A percentile compares a stretch with the other conserved stretches of the same genome.
Evolutionary conservation across 2,113 vertebrate genomes (phyloP).

Genomic region (Clarias batrachus): DNA sequence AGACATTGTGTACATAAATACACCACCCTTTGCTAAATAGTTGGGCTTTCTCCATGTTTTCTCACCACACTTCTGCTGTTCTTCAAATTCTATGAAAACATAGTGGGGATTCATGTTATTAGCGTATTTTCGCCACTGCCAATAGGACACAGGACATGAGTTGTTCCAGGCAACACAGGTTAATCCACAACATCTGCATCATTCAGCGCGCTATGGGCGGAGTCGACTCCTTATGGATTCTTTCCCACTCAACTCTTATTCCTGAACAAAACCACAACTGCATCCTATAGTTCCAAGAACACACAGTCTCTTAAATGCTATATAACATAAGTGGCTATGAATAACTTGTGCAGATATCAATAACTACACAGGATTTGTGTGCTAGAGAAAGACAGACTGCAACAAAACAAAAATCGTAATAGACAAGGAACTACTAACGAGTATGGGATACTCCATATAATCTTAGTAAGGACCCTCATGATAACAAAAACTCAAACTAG

Average conservation of each 20-base stretch:
- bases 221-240: constrained; percentile 7
- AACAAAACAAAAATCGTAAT: not conserved
- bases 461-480: constrained; percentile 33
- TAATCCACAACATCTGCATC: constrained; percentile 63
- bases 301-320: constrained; percentile 15
- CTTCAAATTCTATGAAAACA: constrained; percentile 56
- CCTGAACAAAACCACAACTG: constrained; percentile 47
- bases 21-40: constrained; percentile 1
- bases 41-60: constrained; percentile 1
- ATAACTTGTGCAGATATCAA: constrained; percentile 26
- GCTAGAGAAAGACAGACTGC: not conserved
- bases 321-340: constrained; percentile 30
- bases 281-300: constrained; percentile 40
- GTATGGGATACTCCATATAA: constrained; percentile 10
- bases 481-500: constrained; percentile 45
- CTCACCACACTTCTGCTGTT: constrained; percentile 11
- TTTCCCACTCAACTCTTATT: constrained; percentile 34
- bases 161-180: constrained; percentile 57
- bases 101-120: constrained; percentile 52
- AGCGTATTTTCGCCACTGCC: constrained; percentile 47
- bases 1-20: not conserved
- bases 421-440: constrained; percentile 27
- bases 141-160: constrained; percentile 57
- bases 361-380: constrained; percentile 11
- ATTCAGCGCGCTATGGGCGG: constrained; percentile 43